phyloP scores from a whole-genome alignment of 2,113 vertebrate genomes.

The Hipposideros armiger region DNA sequence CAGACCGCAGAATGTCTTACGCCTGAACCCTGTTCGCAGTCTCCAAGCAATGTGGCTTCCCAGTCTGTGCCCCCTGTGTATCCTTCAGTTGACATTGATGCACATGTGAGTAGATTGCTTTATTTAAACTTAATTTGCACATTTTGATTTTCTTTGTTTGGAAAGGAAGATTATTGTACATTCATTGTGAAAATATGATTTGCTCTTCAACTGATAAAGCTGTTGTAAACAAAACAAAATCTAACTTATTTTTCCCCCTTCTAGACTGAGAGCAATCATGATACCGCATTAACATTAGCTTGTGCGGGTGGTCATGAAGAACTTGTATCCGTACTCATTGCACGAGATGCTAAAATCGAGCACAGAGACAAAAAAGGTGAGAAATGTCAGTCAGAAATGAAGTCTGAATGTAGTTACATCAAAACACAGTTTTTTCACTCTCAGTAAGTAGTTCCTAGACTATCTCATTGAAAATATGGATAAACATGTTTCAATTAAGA shows the following conservation, averaged over 20 bases:
- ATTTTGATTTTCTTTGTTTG: constrained; percentile 39
- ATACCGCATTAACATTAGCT: constrained; percentile 97
- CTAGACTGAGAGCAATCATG: constrained; percentile 99
- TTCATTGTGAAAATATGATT: background rate
- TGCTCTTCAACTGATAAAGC: background rate
- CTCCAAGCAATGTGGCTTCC: constrained; percentile 89
- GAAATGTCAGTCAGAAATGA: constrained; percentile 41
- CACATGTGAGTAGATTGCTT: constrained; percentile 92
- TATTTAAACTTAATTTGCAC: background rate
- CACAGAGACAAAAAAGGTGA: constrained; percentile 99
- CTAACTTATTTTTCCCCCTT: constrained; percentile 14
- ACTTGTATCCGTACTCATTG: constrained; percentile 97
- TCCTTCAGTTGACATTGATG: constrained; percentile 98
- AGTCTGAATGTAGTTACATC: background rate
- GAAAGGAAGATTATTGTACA: background rate
- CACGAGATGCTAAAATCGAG: constrained; percentile 98
- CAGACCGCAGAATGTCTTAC: constrained; percentile 93
- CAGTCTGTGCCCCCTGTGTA: constrained; percentile 95
- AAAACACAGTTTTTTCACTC: constrained; percentile 48
- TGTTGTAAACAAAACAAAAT: constrained; percentile 41
- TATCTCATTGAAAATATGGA: background rate
- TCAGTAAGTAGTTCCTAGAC: background rate
- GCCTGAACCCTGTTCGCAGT: constrained; percentile 91
- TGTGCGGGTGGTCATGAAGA: constrained; percentile 99
- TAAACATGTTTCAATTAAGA: constrained; percentile 24